These are phyloP conservation scores for Peromyscus aztecus DNA, from an alignment of 2,797 vertebrate species.

Conservation along the genomic window DNA sequence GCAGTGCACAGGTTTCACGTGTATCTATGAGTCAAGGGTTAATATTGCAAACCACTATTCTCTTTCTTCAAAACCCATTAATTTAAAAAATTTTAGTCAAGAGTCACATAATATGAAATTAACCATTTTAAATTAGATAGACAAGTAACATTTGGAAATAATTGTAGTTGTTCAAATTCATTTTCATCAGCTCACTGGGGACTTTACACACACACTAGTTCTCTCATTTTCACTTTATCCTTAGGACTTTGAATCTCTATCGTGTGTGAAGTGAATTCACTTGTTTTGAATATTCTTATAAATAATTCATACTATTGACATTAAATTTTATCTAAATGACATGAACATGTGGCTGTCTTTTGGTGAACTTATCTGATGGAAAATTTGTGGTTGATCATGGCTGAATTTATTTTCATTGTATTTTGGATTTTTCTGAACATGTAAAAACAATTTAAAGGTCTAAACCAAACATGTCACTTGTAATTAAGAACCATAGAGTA, in stretches of 20 bases:
- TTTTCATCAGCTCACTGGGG: not conserved
- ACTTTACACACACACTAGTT: not conserved
- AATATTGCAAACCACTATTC: not conserved
- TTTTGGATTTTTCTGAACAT: not conserved
- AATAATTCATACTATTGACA: not conserved
- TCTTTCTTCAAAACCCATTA: not conserved
- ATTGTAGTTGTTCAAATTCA: not conserved
- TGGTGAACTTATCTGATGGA: not conserved
- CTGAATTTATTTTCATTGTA: not conserved
- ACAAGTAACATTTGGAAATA: not conserved
- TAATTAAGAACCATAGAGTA: not conserved
- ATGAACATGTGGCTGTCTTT: not conserved
- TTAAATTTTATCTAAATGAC: not conserved
- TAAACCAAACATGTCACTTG: not conserved
- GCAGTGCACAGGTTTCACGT: not conserved
- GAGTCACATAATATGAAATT: not conserved
- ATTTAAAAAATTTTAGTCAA: not conserved
- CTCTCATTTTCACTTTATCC: not conserved
- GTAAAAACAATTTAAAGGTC: not conserved
- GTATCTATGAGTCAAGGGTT: not conserved
- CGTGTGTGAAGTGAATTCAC: not conserved
- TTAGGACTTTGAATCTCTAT: not conserved
- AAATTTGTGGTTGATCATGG: not conserved
- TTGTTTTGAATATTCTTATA: not conserved
- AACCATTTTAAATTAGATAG: not conserved